Evolutionary conservation across 2,797 vertebrate species (phyloP).

Genomic region (Lycodopsis pacificus): DNA sequence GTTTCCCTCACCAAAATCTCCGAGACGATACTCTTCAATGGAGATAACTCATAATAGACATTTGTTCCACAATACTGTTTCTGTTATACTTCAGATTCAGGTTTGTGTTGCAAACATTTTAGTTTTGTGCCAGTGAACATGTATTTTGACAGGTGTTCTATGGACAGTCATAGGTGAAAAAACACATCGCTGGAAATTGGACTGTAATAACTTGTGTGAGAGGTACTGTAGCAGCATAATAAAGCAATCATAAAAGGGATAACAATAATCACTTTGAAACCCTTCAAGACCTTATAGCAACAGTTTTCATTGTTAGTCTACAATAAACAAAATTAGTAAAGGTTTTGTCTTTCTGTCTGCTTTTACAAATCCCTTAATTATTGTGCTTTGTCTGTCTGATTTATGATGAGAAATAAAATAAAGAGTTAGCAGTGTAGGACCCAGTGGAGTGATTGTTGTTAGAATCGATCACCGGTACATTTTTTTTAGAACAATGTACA

Average conservation of each 20-base stretch:
- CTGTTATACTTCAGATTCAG: background rate
- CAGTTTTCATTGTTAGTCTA: too few species aligned
- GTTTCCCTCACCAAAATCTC: conserved; percentile 13
- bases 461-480: background rate
- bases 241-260: background rate
- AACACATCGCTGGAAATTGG: background rate
- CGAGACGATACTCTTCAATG: conserved; percentile 8
- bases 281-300: background rate
- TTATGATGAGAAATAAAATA: conserved; percentile 3
- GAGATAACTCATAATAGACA: background rate
- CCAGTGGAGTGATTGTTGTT: background rate
- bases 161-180: background rate
- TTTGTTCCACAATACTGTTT: background rate
- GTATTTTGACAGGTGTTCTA: background rate
- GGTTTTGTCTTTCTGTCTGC: background rate
- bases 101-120: background rate
- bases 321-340: too few species aligned
- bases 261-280: background rate
- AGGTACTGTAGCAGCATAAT: background rate
- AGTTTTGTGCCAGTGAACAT: background rate
- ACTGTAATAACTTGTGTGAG: background rate
- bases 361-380: background rate
- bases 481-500: background rate
- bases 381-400: background rate
- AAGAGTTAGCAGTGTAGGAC: background rate